Percentiles rank a stretch among this genome's conserved stretches.
Conservation (phyloP, 2,113 vertebrate species). For the Cynopterus brachyotis region DNA sequence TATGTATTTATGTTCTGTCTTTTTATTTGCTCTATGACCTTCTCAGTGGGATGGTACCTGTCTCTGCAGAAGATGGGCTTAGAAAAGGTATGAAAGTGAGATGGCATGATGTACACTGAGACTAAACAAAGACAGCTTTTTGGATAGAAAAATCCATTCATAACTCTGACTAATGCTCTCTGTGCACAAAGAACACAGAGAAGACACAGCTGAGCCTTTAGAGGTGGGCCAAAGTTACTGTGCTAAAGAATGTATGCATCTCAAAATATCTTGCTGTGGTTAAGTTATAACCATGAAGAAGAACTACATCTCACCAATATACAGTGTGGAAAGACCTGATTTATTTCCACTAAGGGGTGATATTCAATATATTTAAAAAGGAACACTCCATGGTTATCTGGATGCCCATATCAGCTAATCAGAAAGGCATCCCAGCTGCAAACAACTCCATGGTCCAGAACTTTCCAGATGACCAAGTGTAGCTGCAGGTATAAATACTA, state of each 20-base stretch:
- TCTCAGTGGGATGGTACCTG: neutral
- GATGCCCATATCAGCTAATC: neutral
- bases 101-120: neutral
- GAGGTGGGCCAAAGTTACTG: neutral
- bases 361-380: conserved; percentile 22
- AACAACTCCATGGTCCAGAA: neutral
- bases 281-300: neutral
- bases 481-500: neutral
- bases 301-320: neutral
- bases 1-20: neutral
- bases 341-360: neutral
- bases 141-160: neutral
- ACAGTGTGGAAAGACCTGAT: neutral
- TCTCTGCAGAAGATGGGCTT: neutral
- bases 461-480: neutral
- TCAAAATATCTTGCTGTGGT: neutral
- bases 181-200: neutral
- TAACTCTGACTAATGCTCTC: neutral
- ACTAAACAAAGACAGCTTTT: neutral
- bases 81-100: neutral
- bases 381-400: neutral
- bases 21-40: neutral
- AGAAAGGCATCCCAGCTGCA: neutral
- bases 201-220: neutral
- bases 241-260: neutral